These are phyloP conservation scores for Adoxophyes honmai DNA, from an alignment of 1,140 invertebrate genomes.

Conservation along the genomic window DNA sequence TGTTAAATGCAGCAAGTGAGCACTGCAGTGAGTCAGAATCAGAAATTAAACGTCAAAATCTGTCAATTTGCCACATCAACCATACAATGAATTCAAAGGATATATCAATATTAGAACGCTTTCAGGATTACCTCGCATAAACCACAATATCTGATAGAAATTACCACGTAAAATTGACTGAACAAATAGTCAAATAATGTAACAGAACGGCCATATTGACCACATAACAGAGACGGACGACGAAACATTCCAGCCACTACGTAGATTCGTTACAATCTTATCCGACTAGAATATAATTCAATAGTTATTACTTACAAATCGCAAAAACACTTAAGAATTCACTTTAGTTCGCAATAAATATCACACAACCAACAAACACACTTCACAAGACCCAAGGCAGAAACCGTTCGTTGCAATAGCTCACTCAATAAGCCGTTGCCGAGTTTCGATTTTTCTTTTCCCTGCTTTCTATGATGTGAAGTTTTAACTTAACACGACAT, in stretches of 20 bases:
- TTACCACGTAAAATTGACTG: constrained; percentile 14
- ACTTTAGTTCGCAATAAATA: constrained; percentile 56
- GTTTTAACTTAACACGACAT: constrained; percentile 37
- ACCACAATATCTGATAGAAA: background rate
- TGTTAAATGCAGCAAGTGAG: constrained; percentile 31
- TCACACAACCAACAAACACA: constrained; percentile 64
- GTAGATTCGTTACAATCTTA: constrained; percentile 7
- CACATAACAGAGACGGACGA: constrained; percentile 22
- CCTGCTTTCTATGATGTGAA: constrained; percentile 31
- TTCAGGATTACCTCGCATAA: background rate
- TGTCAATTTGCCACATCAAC: constrained; percentile 74
- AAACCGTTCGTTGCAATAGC: constrained; percentile 69
- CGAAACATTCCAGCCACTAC: background rate
- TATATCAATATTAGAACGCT: constrained; percentile 1
- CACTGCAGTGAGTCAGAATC: constrained; percentile 58
- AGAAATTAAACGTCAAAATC: constrained; percentile 70
- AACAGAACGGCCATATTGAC: constrained; percentile 74
- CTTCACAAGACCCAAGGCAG: constrained; percentile 68
- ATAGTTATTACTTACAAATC: constrained; percentile 56
- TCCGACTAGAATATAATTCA: constrained; percentile 4
- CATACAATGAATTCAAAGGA: constrained; percentile 3
- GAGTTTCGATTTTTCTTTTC: constrained; percentile 65
- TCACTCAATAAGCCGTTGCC: constrained; percentile 55
- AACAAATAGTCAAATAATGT: constrained; percentile 41
- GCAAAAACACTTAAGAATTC: constrained; percentile 57